These are phyloP conservation scores for Ecliptopera silaceata DNA, from an alignment of 2,888 invertebrate species.

Conservation along the genomic window DNA sequence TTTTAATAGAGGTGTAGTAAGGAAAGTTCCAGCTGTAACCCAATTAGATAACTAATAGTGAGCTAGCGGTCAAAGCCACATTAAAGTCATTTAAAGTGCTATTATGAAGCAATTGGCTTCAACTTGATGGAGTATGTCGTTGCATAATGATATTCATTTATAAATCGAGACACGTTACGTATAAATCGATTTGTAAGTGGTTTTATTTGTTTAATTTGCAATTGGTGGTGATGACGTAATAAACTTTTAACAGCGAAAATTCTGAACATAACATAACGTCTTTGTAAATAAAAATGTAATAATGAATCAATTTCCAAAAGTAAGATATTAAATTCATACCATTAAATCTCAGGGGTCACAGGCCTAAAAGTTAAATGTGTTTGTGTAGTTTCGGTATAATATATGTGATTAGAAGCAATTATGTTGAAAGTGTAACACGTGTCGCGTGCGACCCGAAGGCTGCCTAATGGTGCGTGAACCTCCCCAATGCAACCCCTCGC, in stretches of 20 bases:
- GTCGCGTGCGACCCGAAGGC: slow-evolving; percentile 66
- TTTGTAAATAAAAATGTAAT: no score
- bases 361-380: slow-evolving; percentile 29
- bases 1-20: slow-evolving; percentile 17
- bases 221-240: not conserved
- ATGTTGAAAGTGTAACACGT: slow-evolving; percentile 78
- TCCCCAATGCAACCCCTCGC: slow-evolving; percentile 41
- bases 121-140: slow-evolving; percentile 37
- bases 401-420: slow-evolving; percentile 75
- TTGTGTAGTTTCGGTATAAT: slow-evolving; percentile 41
- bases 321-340: slow-evolving; percentile 17
- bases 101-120: slow-evolving; percentile 45
- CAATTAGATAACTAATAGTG: slow-evolving; percentile 70
- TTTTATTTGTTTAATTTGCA: slow-evolving; percentile 16
- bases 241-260: not conserved
- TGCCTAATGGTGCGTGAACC: slow-evolving; percentile 77
- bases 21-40: slow-evolving; percentile 46
- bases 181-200: slow-evolving; percentile 25
- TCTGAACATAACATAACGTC: not conserved
- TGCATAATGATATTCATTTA: slow-evolving; percentile 35
- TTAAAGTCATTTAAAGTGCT: slow-evolving; percentile 61
- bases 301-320: slow-evolving; percentile 1
- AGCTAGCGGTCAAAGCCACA: slow-evolving; percentile 60
- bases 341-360: slow-evolving; percentile 24
- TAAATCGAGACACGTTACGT: slow-evolving; percentile 30